Base-by-base conservation (phyloP, 2,797 vertebrate genomes). In the Taenioides sp. region DNA sequence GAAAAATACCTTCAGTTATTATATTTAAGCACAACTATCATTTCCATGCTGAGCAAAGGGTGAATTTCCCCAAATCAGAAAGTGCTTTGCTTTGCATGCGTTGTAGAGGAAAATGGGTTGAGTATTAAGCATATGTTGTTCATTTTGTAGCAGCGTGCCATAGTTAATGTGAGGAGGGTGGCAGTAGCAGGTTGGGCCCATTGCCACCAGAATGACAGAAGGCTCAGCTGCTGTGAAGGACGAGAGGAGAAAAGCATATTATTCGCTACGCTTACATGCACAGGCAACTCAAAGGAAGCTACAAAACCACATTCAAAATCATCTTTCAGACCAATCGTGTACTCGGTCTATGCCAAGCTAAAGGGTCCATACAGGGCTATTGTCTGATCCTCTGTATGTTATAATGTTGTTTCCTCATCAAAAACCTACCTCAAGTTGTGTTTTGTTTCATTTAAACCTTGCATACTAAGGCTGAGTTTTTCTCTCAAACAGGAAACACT, bases 61-160 rank as follows among this genome's bases (percentile, higher is more conserved):
- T 14, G 2, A 23, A 23, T 65, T 22, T 85, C 74, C 69, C 2
- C 73, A 85, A 84, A 80, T 81, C 79, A 84, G 72, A 71, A n/a
- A 57, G 55, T 20, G 34, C 34, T 37, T 37, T 37, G 34, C 84
- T 67, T 72, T 20, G 65, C 28, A 18, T 77, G 72, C 34, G 54
- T 61, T 5, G 55, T 64, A 70, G 72, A 65, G 75, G 74, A 59
- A 52, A 65, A 72, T 16, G 74, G 74, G 78, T 74, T 25, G 54
- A 76, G 82, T 89, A 90, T 91, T 87, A 89, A 84, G 89, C 89
- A 89, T 92, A 87, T 91, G 88, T 81, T 86, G 86, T 90, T 92
- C 78, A 92, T 93, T 92, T 60, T 90, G 83, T 84, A 88, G 78
- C 81, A 81, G 79, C 84, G 88, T 86, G 89, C 89, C 85, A 89